Percentiles rank a stretch among this genome's conserved stretches.
Conservation (phyloP, 2,888 invertebrate genomes). For the Meandrusa payeni region DNA sequence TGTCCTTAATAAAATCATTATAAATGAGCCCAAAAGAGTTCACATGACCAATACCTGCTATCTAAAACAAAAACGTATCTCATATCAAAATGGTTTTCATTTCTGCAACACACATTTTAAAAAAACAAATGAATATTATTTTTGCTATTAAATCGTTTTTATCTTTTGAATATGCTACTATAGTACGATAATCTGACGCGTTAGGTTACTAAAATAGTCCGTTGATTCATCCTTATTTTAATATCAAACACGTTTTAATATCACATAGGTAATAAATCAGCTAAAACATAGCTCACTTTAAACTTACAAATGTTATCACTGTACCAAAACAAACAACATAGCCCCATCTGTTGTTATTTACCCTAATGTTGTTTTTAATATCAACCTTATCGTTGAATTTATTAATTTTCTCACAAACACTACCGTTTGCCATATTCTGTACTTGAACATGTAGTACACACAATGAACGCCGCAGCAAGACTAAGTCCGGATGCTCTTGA, state of each 20-base stretch:
- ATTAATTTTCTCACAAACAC: constrained; percentile 31
- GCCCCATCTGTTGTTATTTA: constrained; percentile 77
- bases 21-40: constrained; percentile 81
- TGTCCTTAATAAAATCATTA: constrained; percentile 64
- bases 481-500: constrained; percentile 26
- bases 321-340: constrained; percentile 83
- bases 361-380: constrained; percentile 25
- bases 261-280: too few relatives aligned
- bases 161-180: too few relatives aligned
- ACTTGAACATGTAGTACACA: constrained; percentile 21
- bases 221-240: too few relatives aligned
- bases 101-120: too few relatives aligned
- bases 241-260: too few relatives aligned
- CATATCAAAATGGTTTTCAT: too few relatives aligned
- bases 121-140: too few relatives aligned
- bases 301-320: constrained; percentile 82
- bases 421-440: constrained; percentile 14
- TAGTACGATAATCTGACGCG: too few relatives aligned
- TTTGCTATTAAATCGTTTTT: too few relatives aligned
- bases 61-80: constrained; percentile 65
- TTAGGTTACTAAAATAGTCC: too few relatives aligned
- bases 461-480: constrained; percentile 10
- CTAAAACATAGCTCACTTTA: not conserved
- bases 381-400: constrained; percentile 25
- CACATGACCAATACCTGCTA: constrained; percentile 81